phyloP scores from a whole-genome alignment of 1,140 invertebrate genomes.

The Drosophila kikkawai region DNA sequence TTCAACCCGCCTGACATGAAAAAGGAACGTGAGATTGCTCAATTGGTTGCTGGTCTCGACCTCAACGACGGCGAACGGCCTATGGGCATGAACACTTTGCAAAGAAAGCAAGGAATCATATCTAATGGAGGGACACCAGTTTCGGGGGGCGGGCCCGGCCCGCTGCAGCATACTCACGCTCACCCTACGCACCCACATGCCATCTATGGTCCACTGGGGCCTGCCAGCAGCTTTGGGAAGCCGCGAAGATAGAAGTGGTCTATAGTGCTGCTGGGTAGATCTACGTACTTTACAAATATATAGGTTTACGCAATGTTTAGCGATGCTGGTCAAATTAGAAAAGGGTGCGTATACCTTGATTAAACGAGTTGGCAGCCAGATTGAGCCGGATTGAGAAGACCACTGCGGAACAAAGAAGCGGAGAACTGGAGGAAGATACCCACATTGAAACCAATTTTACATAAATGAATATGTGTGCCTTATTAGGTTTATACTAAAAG shows the following conservation, averaged over 20 bases:
- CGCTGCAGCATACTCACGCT: slow-evolving; percentile 36
- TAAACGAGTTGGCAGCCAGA: slow-evolving; percentile 9
- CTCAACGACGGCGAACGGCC: slow-evolving; percentile 88
- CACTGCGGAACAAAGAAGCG: slow-evolving; percentile 18
- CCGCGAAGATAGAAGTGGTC: slow-evolving; percentile 72
- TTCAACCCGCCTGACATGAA: slow-evolving; percentile 93
- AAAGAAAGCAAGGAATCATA: slow-evolving; percentile 67
- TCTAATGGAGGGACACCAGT: slow-evolving; percentile 48
- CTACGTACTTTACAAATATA: slow-evolving; percentile 3
- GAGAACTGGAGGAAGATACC: slow-evolving; percentile 5
- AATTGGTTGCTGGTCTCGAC: slow-evolving; percentile 94
- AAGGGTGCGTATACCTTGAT: slow-evolving; percentile 31
- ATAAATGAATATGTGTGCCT: slow-evolving; percentile 84
- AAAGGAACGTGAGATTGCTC: slow-evolving; percentile 95
- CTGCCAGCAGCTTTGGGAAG: slow-evolving; percentile 77
- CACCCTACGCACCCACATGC: slow-evolving; percentile 56
- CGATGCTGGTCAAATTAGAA: slow-evolving; percentile 83
- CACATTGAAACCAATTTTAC: slow-evolving; percentile 40
- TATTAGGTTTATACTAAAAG: slow-evolving; percentile 83
- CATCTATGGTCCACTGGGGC: slow-evolving; percentile 72
- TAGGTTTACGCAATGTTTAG: slow-evolving; percentile 57
- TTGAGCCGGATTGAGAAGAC: slow-evolving; percentile 20
- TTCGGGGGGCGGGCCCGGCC: slow-evolving; percentile 9
- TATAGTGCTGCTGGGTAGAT: not conserved
- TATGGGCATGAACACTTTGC: slow-evolving; percentile 66